phyloP scores from a whole-genome alignment of 2,888 invertebrate genomes.

The Lissonota sp. region DNA sequence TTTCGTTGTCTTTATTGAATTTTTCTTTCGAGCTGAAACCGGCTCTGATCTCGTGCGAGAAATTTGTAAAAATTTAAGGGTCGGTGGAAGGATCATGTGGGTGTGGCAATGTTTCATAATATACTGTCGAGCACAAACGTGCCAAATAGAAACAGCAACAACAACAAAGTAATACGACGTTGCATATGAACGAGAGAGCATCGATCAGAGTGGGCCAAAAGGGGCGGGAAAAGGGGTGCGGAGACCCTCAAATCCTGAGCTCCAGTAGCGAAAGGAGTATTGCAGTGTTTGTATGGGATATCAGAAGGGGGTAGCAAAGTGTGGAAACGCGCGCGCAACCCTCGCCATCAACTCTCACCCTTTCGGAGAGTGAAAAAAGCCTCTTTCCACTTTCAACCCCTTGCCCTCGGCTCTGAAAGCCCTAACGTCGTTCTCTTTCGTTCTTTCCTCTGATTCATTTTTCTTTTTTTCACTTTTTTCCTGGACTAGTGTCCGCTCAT shows the following conservation, averaged over 20 bases:
- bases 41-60: too few species aligned
- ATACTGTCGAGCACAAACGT: neutral
- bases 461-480: constrained; percentile 18
- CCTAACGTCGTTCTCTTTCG: constrained; percentile 6
- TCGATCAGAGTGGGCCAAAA: constrained; percentile 69
- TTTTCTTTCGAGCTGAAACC: too few species aligned
- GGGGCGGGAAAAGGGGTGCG: constrained; percentile 1
- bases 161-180: constrained; percentile 60
- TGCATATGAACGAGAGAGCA: constrained; percentile 61
- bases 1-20: too few species aligned
- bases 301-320: neutral
- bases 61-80: too few species aligned
- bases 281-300: neutral
- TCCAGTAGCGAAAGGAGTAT: constrained; percentile 6
- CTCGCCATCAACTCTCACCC: constrained; percentile 23
- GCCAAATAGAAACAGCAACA: constrained; percentile 39
- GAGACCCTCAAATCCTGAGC: constrained; percentile 62
- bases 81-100: constrained; percentile 51
- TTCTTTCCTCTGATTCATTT: constrained; percentile 26
- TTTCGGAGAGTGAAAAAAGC: constrained; percentile 36
- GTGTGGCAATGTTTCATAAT: constrained; percentile 59
- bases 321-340: constrained; percentile 42
- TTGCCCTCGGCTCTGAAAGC: constrained; percentile 5
- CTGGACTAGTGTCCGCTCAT: neutral
- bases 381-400: constrained; percentile 7